Percentiles rank a stretch among this genome's conserved stretches.
phyloP scores from a whole-genome alignment of 1,140 invertebrate genomes.

The Triops cancriformis region DNA sequence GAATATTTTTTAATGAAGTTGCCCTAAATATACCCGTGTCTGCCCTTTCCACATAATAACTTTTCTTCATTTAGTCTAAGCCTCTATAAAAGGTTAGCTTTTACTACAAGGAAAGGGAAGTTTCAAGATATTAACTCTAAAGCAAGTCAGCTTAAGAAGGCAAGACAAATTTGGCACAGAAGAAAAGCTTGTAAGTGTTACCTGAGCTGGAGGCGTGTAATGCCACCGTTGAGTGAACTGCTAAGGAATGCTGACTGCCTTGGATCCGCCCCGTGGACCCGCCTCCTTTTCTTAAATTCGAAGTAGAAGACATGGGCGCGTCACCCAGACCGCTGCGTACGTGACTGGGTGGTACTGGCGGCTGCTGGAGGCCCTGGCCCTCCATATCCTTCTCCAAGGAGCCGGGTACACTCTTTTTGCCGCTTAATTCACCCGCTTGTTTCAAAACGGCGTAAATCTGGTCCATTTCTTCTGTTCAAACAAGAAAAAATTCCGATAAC shows the following conservation, averaged over 20 bases:
- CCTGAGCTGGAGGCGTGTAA: constrained; percentile 28
- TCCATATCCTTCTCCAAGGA: constrained; percentile 12
- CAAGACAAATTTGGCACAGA: background rate
- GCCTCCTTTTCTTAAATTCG: constrained; percentile 22
- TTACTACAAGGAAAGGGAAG: too few species aligned
- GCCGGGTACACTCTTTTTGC: constrained; percentile 15
- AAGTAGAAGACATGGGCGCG: background rate
- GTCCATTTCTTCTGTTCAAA: constrained; percentile 59
- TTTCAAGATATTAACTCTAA: background rate
- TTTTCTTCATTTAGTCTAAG: too few species aligned
- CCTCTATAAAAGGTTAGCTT: too few species aligned
- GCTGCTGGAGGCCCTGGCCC: constrained; percentile 20
- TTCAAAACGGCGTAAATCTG: constrained; percentile 87
- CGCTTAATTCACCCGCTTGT: constrained; percentile 71
- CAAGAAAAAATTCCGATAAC: background rate
- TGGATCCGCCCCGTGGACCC: constrained; percentile 26
- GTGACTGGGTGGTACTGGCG: constrained; percentile 4
- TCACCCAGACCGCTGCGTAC: constrained; percentile 40
- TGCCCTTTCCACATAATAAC: too few species aligned
- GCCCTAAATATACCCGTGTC: too few species aligned
- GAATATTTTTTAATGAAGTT: background rate
- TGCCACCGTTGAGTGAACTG: constrained; percentile 15
- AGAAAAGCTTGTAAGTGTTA: background rate
- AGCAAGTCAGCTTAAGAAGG: background rate
- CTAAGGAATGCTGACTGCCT: constrained; percentile 26